Evolutionary conservation across 2,797 vertebrate genomes (phyloP).

Genomic region (Sebastes steindachneri): DNA sequence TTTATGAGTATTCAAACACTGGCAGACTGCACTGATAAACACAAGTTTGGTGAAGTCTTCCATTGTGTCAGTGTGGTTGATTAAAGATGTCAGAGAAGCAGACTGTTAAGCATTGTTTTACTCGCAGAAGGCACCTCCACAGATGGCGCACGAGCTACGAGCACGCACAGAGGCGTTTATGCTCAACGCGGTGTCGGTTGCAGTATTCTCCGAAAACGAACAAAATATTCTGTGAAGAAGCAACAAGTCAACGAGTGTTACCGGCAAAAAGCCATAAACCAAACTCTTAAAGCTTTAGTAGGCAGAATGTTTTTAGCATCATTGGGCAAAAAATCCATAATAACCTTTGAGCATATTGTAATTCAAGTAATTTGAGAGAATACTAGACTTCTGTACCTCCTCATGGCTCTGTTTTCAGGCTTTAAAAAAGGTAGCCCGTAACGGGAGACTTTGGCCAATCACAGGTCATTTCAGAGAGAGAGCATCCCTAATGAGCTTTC

Average conservation of each 20-base stretch:
- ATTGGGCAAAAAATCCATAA: too few species aligned
- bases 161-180: background rate
- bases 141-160: background rate
- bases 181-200: background rate
- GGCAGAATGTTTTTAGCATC: too few species aligned
- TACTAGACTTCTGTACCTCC: too few species aligned
- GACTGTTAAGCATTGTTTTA: background rate
- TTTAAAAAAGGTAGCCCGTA: too few species aligned
- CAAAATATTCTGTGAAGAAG: background rate
- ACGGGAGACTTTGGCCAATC: too few species aligned
- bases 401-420: too few species aligned
- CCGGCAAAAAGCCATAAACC: background rate
- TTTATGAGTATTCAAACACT: conserved; percentile 54
- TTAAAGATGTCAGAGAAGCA: conserved; percentile 24
- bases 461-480: too few species aligned
- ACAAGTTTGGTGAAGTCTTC: conserved; percentile 42
- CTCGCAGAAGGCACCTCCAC: background rate
- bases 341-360: too few species aligned
- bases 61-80: conserved; percentile 17
- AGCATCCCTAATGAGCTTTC: too few species aligned
- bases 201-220: background rate
- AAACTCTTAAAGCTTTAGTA: background rate
- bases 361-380: too few species aligned
- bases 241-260: background rate
- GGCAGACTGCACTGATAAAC: conserved; percentile 35